phyloP scores from a whole-genome alignment of 2,888 invertebrate genomes.

The Shargacucullia verbasci region DNA sequence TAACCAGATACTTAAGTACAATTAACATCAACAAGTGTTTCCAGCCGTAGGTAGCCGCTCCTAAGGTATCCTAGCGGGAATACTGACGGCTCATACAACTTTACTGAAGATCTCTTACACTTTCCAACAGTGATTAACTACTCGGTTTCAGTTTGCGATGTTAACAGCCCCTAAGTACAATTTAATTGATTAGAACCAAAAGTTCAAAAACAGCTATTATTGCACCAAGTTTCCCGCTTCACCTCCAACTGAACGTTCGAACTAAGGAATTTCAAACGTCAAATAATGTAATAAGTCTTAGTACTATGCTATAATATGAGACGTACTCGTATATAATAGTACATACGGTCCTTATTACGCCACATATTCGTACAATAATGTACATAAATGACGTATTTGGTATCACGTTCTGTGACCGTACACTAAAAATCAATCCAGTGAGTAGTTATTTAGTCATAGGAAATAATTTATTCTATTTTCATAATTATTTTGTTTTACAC shows the following conservation, averaged over 20 bases:
- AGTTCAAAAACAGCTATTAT: slow-evolving; percentile 42
- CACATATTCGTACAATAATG: too few relatives aligned
- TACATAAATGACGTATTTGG: too few relatives aligned
- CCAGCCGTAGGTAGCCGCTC: slow-evolving; percentile 59
- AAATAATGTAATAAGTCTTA: neutral
- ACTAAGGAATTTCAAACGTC: slow-evolving; percentile 13
- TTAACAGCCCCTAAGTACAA: slow-evolving; percentile 48
- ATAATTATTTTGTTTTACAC: too few relatives aligned
- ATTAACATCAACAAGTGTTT: slow-evolving; percentile 70
- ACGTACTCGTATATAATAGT: neutral
- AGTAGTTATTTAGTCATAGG: too few relatives aligned
- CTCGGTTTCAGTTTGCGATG: slow-evolving; percentile 49
- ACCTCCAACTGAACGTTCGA: slow-evolving; percentile 18
- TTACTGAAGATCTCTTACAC: slow-evolving; percentile 55
- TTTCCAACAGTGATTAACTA: slow-evolving; percentile 60
- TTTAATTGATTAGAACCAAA: slow-evolving; percentile 46
- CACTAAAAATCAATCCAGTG: too few relatives aligned
- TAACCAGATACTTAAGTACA: neutral
- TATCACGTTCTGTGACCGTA: too few relatives aligned
- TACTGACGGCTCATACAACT: slow-evolving; percentile 61
- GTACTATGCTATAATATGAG: neutral
- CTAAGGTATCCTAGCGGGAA: slow-evolving; percentile 57
- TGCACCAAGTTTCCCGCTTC: slow-evolving; percentile 30
- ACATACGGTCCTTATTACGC: too few relatives aligned
- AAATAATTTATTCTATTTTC: too few relatives aligned